Base-by-base conservation (phyloP, 1,140 invertebrate genomes). In the Apis cerana region DNA sequence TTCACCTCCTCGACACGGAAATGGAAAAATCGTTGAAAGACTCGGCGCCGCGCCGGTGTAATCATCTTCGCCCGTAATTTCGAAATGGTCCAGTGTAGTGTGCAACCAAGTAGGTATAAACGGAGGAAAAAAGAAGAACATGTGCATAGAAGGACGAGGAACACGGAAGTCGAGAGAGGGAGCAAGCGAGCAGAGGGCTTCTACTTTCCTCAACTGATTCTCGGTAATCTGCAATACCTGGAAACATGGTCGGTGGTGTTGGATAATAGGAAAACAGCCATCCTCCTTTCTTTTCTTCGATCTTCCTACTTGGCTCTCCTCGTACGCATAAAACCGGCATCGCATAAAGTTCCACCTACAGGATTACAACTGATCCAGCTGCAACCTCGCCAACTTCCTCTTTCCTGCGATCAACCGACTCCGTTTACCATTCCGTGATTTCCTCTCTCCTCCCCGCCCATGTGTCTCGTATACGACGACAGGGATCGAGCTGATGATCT, bases 181-280 rank as follows among this genome's bases (percentile, higher is more conserved):
- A 65, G 58, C 33, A 65, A 75, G 56, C 33, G 50, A 58, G 2
- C 7, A 21, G n/a, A 84, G 78, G 85, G 75, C 59, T 43, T 43
- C 4, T 87, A 79, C n/a, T 87, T 33, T 88, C 85, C 75, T 87
- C 70, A 61, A 82, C 54, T 58, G 72, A 56, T 65, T 84, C 84
- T 56, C 50, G 79, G 85, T 75, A 77, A 19, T 11, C 12, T 19
- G 59, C 33, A 52, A 23, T 87, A 86, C 82, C 48, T 59, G 59
- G 86, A 88, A 82, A 62, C 65, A 2, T 33, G 33, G 33, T 33
- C 33, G 72, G 1, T 65, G 74, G 64, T 82, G 74, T 75, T 52
- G 70, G 75, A 64, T 82, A 88, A 88, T 88, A 80, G 77, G 77
- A 65, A 87, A 87, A 84, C 75, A 58, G 75, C 27, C 72, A 69